Base-by-base conservation (phyloP, 2,888 invertebrate genomes). In the Ypsolopha sequella region DNA sequence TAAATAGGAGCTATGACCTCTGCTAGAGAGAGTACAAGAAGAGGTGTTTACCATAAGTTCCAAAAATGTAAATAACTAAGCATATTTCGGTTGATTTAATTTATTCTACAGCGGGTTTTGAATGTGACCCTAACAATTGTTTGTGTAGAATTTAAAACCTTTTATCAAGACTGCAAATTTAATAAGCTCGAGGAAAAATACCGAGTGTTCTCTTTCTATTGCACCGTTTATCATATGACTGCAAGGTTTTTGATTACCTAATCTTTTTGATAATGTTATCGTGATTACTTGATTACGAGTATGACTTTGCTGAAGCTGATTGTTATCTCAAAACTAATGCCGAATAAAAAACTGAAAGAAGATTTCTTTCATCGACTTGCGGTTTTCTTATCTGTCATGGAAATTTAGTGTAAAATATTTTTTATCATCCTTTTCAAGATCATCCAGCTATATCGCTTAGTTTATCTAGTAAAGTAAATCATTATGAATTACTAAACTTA, bases 1-100 rank as follows among this genome's bases (percentile, higher is more conserved):
- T 75, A 75, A 80, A 70, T 58, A 73, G 70, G 80, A 69, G 72
- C 77, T 73, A 69, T 73, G 80, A 79, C 76, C 80, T 60, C 58
- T 52, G 46, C 52, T 60, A 65, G 56, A 51, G 39, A 60, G 63
- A 77, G 77, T 71, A 75, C 55, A 67, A 65, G 65, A 63, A 8
- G 13, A 51, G 11, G 35, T 44, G 44, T 51, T 51, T 36, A 24
- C 36, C 11, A 35, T 2, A 48, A 48, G 13, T 35, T 9, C 11
- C n/a, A n/a, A 11, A 46, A 33, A 24, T 14, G 44, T 14, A 44
- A 24, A 33, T 24, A 44, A 9, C 8, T 39, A n/a, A 10, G 44
- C 8, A 14, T 14, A 1, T 13, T 8, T n/a, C 38, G 38, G 38
- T 38, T 38, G 38, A 38, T 6, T 10, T n/a, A n/a, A n/a, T 38